These are phyloP conservation scores for Allophyes oxyacanthae DNA, from an alignment of 2,888 invertebrate genomes.

Conservation along the genomic window DNA sequence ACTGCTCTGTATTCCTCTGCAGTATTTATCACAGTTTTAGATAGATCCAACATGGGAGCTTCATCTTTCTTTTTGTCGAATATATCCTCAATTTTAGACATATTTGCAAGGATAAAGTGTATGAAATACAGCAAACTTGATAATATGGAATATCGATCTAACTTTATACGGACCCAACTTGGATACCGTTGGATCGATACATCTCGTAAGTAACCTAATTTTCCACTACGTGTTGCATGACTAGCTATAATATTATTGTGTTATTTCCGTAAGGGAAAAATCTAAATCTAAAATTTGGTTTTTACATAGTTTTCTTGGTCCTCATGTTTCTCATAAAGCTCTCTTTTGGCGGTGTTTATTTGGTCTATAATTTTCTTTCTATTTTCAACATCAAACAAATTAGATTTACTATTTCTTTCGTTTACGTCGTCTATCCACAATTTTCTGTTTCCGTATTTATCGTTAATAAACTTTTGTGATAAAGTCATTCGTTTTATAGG, in stretches of 20 bases:
- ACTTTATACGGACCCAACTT: conserved; percentile 62
- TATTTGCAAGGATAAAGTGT: conserved; percentile 64
- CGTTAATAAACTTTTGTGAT: conserved; percentile 88
- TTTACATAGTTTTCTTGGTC: conserved; percentile 71
- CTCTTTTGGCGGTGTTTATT: conserved; percentile 76
- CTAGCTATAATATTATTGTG: conserved; percentile 68
- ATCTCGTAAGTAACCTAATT: conserved; percentile 72
- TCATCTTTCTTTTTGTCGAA: conserved; percentile 95
- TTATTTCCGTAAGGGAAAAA: conserved; percentile 46
- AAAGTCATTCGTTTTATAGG: conserved; percentile 80
- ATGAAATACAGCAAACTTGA: conserved; percentile 46
- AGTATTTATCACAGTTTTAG: conserved; percentile 93
- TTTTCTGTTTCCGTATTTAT: conserved; percentile 87
- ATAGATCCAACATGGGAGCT: conserved; percentile 95
- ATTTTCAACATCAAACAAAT: conserved; percentile 75
- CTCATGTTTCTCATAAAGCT: conserved; percentile 72
- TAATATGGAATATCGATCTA: conserved; percentile 73
- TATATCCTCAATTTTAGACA: conserved; percentile 94
- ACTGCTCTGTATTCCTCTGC: conserved; percentile 95
- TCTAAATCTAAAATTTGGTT: conserved; percentile 61
- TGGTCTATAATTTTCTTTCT: conserved; percentile 80
- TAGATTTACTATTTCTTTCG: conserved; percentile 74
- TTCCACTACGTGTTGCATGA: conserved; percentile 73
- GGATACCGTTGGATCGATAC: conserved; percentile 80
- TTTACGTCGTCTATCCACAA: conserved; percentile 82